phyloP scores from a whole-genome alignment of 1,140 invertebrate species.

The Scylla paramamosain region DNA sequence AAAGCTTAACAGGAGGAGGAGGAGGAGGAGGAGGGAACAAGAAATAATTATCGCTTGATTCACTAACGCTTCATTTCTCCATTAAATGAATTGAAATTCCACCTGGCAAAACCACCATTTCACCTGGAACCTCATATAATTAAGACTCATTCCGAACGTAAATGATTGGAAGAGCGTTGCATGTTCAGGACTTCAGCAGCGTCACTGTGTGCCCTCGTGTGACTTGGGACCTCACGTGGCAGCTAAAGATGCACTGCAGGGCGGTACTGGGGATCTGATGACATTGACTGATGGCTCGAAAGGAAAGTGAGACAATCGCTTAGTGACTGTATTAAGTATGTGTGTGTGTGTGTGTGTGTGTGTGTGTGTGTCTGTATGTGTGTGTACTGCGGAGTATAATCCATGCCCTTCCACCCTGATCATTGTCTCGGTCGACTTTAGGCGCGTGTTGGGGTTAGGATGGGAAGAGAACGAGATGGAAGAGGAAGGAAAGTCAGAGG shows the following conservation, averaged over 20 bases:
- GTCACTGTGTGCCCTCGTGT: no score
- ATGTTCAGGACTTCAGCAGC: neutral
- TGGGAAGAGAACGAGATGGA: neutral
- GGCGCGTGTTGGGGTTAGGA: neutral
- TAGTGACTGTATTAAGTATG: neutral
- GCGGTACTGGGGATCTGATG: neutral
- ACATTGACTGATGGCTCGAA: neutral
- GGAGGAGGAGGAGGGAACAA: no score
- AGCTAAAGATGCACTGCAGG: neutral
- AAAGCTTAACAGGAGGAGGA: no score
- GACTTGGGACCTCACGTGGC: no score
- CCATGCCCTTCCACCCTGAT: neutral
- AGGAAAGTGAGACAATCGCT: neutral
- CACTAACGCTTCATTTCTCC: no score
- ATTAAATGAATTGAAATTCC: no score
- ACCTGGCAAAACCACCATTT: no score
- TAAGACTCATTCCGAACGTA: neutral
- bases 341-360: slow-evolving; percentile 21
- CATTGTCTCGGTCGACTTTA: no score
- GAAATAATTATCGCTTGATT: no score
- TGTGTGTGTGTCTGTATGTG: neutral
- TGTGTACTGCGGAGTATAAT: neutral
- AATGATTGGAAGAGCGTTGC: neutral
- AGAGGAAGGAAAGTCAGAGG: neutral
- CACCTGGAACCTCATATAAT: neutral